Conservation (phyloP, 2,888 invertebrate species). For the Periphyllus acericola region DNA sequence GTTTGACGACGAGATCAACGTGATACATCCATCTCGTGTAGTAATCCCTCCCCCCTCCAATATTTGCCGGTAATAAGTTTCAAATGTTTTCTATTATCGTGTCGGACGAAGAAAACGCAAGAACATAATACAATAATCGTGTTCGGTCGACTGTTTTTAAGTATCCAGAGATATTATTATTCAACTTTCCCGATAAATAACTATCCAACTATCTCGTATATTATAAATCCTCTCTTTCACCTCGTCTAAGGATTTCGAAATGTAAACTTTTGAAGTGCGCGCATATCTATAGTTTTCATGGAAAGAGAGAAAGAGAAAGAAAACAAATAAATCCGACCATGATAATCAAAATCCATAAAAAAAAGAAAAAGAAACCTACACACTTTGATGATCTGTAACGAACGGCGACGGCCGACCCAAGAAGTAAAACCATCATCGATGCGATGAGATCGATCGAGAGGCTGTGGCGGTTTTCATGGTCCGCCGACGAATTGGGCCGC, state of each 20-base stretch:
- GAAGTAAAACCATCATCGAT: slow-evolving; percentile 2
- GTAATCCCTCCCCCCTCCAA: not conserved
- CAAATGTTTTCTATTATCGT: not conserved
- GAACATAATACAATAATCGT: not conserved
- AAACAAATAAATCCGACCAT: not conserved
- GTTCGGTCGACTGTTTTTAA: not conserved
- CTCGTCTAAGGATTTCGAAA: not conserved
- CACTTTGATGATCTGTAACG: not conserved
- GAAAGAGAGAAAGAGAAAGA: not conserved
- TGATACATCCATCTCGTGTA: not conserved
- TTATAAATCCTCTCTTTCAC: not conserved
- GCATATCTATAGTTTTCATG: not conserved
- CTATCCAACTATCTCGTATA: not conserved
- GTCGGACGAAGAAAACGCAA: not conserved
- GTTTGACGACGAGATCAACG: not conserved
- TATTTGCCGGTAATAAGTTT: not conserved
- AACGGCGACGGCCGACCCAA: slow-evolving; percentile 9
- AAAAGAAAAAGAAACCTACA: not conserved
- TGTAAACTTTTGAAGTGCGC: not conserved
- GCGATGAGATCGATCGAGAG: slow-evolving; percentile 43
- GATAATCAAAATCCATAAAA: not conserved
- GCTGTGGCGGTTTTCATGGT: slow-evolving; percentile 53
- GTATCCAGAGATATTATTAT: not conserved
- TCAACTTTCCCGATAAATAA: not conserved
- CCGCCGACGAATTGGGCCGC: slow-evolving; percentile 51